Base-by-base conservation (phyloP, 2,888 invertebrate species). In the Microchrysa polita region DNA sequence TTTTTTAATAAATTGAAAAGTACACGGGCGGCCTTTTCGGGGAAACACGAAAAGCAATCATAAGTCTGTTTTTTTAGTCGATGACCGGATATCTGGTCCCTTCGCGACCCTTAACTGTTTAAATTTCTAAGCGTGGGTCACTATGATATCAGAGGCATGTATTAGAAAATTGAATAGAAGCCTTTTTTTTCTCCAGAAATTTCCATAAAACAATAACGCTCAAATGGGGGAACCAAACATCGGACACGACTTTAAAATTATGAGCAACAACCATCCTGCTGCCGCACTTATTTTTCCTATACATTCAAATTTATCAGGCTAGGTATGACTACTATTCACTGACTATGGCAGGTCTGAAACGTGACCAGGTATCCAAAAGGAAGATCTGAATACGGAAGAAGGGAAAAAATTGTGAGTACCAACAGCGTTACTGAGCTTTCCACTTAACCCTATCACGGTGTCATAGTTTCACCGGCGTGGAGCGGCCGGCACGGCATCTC, bases 1-100 rank as follows among this genome's bases (percentile, higher is more conserved):
- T 48, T 48, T 65, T 67, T 67, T 67, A 23, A 67, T 52, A 67
- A 67, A 67, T 16, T n/a, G 53, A 20, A 65, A 65, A 65, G 48
- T 16, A 22, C 14, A 34, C 27, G 7, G 27, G 27, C 14, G 12
- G 7, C 22, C 65, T 48, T 44, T 65, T 48, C 18, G 52, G 22
- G 9, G 20, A 55, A 55, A 22, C 10, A 63, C n/a, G 27, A 2
- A 2, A 34, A 34, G 7, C 7, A 34, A 34, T 7, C 27, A 2
- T 34, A 7, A 44, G 44, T 22, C 27, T 10, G 16, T 10, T 22
- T 34, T 20, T 44, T 10, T 12, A 14, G 14, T 18, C n/a, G 48
- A 23, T 22, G 27, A 67, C 53, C 52, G 52, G 22, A 48, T 52
- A 67, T 4, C 27, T 53, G 10, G 14, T 27, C 52, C 16, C 14